Evolutionary conservation across 1,140 invertebrate genomes (phyloP).

Genomic region (Aphelinus atriplicis): DNA sequence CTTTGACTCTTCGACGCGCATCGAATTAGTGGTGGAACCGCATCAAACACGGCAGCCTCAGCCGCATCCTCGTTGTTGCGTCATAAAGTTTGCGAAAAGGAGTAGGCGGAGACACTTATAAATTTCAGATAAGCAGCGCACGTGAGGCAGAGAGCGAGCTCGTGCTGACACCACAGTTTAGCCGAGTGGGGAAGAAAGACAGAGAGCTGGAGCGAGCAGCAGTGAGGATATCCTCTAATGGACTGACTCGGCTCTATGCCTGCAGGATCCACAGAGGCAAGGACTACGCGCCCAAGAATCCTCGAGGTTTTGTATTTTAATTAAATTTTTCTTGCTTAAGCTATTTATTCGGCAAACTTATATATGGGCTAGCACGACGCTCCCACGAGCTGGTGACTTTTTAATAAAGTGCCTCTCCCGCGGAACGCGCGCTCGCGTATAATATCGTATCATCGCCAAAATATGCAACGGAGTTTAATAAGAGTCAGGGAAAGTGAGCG

Average conservation of each 20-base stretch:
- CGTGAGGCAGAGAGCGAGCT: slow-evolving; percentile 10
- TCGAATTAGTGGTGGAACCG: slow-evolving; percentile 8
- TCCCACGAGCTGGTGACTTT: slow-evolving; percentile 34
- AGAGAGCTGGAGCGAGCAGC: not conserved
- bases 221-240: slow-evolving; percentile 42
- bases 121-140: slow-evolving; percentile 43
- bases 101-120: slow-evolving; percentile 40
- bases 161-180: slow-evolving; percentile 43
- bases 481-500: slow-evolving; percentile 20
- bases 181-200: not conserved
- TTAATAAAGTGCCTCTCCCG: slow-evolving; percentile 32
- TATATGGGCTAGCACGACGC: slow-evolving; percentile 19
- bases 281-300: slow-evolving; percentile 35
- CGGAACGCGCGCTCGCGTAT: not conserved
- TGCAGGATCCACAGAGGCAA: not conserved
- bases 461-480: slow-evolving; percentile 46
- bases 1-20: not conserved
- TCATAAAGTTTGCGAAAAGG: slow-evolving; percentile 8
- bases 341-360: slow-evolving; percentile 44
- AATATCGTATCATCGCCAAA: slow-evolving; percentile 26
- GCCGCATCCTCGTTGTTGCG: not conserved
- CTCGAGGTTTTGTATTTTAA: slow-evolving; percentile 38
- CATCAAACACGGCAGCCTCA: not conserved
- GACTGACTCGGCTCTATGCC: slow-evolving; percentile 23
- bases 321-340: slow-evolving; percentile 42